Evolutionary conservation across 2,888 invertebrate genomes (phyloP).

Genomic region (Molorchus minor): DNA sequence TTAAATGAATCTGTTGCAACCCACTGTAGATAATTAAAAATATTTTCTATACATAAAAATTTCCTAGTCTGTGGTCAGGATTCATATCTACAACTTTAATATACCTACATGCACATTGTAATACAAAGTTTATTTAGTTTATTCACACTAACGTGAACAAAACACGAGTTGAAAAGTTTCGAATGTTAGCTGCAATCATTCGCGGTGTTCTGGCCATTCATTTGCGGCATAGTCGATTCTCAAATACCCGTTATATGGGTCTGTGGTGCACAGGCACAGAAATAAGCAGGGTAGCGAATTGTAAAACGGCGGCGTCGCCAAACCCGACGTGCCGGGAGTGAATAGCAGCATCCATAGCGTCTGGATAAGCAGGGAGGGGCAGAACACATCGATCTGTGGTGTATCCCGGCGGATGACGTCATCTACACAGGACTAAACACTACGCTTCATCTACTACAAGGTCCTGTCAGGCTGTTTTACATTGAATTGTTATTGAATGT

Average conservation of each 20-base stretch:
- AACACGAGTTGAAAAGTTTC: background rate
- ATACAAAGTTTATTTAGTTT: no score
- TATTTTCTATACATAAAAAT: no score
- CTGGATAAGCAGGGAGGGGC: conserved; percentile 49
- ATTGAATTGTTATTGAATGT: conserved; percentile 38
- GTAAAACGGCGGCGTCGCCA: conserved; percentile 40
- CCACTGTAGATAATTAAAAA: no score
- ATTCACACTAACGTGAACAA: background rate
- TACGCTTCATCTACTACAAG: conserved; percentile 52
- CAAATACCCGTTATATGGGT: conserved; percentile 40
- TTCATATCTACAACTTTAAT: no score
- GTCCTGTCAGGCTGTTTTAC: conserved; percentile 36
- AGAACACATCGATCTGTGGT: conserved; percentile 49
- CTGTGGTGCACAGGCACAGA: conserved; percentile 43
- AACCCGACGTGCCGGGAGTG: conserved; percentile 39
- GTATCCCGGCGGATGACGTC: conserved; percentile 55
- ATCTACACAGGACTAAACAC: conserved; percentile 53
- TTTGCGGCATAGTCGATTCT: conserved; percentile 32
- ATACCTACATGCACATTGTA: no score
- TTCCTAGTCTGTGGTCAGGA: no score
- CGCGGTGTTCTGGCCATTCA: conserved; percentile 23
- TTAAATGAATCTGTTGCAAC: no score
- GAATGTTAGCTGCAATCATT: background rate
- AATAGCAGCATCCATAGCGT: conserved; percentile 47
- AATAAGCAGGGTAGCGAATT: conserved; percentile 39